Conservation (phyloP, 2,113 vertebrate genomes). For the Stictonetta naevosa region DNA sequence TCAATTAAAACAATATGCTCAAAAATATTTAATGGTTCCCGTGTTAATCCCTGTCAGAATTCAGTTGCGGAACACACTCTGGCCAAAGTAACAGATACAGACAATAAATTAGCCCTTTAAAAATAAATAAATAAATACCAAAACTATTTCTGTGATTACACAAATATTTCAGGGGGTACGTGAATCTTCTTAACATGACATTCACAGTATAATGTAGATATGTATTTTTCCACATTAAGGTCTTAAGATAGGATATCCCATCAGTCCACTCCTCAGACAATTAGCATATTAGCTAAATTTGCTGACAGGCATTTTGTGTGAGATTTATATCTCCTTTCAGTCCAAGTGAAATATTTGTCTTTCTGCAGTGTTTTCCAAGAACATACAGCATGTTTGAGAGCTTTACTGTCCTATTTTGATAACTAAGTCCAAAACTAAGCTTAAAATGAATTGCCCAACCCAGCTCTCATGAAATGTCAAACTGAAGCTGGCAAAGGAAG, state of each 20-base stretch:
- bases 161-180: conserved; percentile 2
- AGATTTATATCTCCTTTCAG: conserved; percentile 59
- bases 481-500: conserved; percentile 50
- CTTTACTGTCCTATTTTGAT: conserved; percentile 71
- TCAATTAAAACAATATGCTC: neutral
- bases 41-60: conserved; percentile 21
- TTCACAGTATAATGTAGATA: neutral
- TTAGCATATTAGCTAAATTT: conserved; percentile 68
- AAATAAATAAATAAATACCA: neutral
- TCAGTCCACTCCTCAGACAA: conserved; percentile 66
- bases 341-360: conserved; percentile 80
- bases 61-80: conserved; percentile 9
- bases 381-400: conserved; percentile 66
- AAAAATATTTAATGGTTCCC: neutral
- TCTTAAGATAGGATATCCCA: conserved; percentile 56
- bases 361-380: conserved; percentile 62
- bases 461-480: conserved; percentile 43
- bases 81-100: neutral
- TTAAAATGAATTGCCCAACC: conserved; percentile 51
- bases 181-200: conserved; percentile 42
- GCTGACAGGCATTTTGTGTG: conserved; percentile 68
- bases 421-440: conserved; percentile 61
- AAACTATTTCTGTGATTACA: conserved; percentile 21
- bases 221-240: conserved; percentile 40
- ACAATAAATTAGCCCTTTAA: neutral